Conservation (phyloP, 2,888 invertebrate genomes). For the Schizotus pectinicornis region DNA sequence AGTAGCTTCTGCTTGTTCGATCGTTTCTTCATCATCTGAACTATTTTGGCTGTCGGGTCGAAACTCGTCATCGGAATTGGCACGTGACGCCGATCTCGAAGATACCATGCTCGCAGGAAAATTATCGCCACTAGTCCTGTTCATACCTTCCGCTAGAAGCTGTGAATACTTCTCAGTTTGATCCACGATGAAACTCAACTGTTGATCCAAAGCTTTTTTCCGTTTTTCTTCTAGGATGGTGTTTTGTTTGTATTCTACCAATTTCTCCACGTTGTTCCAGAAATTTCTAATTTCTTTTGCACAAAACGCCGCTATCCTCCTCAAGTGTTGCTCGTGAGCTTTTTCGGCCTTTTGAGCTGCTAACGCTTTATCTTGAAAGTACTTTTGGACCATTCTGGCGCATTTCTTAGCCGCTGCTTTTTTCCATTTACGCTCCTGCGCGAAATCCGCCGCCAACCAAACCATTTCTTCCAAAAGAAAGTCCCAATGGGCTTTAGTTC, state of each 20-base stretch:
- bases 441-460: constrained; percentile 98
- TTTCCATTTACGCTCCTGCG: constrained; percentile 97
- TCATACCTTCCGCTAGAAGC: constrained; percentile 86
- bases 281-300: constrained; percentile 94
- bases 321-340: constrained; percentile 85
- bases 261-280: constrained; percentile 96
- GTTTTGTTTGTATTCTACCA: constrained; percentile 93
- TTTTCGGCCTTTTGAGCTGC: constrained; percentile 91
- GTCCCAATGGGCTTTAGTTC: constrained; percentile 97
- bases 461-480: constrained; percentile 98
- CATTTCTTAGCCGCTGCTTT: constrained; percentile 94
- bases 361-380: constrained; percentile 89
- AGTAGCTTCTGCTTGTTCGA: constrained; percentile 78
- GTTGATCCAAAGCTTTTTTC: constrained; percentile 93
- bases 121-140: constrained; percentile 58
- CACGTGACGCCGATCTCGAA: constrained; percentile 58
- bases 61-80: constrained; percentile 77
- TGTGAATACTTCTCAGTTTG: constrained; percentile 97
- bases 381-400: constrained; percentile 88
- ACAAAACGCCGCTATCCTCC: constrained; percentile 85
- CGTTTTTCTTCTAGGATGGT: constrained; percentile 92
- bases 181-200: constrained; percentile 96
- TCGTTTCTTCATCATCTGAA: constrained; percentile 92
- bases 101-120: constrained; percentile 59
- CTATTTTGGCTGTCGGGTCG: constrained; percentile 77